phyloP scores from a whole-genome alignment of 2,888 invertebrate genomes.

The Pecten maximus region DNA sequence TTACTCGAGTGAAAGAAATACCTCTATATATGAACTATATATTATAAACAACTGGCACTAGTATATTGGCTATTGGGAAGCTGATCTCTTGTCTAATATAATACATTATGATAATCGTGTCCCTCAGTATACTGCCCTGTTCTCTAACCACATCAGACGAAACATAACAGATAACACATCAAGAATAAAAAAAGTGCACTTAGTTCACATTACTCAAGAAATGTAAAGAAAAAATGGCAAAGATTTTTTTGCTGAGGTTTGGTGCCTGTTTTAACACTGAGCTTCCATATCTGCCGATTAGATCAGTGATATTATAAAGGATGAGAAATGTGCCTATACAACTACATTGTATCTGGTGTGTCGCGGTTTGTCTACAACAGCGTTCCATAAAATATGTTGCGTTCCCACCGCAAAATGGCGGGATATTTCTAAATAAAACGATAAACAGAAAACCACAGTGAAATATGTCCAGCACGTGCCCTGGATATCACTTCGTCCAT shows the following conservation, averaged over 20 bases:
- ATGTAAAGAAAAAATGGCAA: conserved; percentile 1
- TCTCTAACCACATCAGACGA: neutral
- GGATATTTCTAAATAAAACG: neutral
- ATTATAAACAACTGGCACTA: neutral
- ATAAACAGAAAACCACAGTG: conserved; percentile 21
- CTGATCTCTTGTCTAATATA: neutral
- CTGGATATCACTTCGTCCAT: neutral
- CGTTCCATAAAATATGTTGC: conserved; percentile 18
- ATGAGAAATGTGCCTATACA: neutral
- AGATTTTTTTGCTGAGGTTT: neutral
- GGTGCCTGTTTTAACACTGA: conserved; percentile 21
- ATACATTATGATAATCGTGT: neutral
- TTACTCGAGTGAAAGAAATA: too few species aligned
- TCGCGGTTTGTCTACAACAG: neutral
- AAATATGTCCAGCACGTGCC: neutral
- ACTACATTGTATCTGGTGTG: neutral
- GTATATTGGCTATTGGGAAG: neutral
- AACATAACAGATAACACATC: neutral
- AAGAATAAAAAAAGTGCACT: conserved; percentile 2
- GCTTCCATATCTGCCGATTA: neutral
- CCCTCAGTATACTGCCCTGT: neutral
- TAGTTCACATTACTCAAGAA: conserved; percentile 20
- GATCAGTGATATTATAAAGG: neutral
- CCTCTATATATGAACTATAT: too few species aligned
- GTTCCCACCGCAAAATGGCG: neutral